Conservation (phyloP, 2,888 invertebrate genomes). For the Abrostola triplasia region DNA sequence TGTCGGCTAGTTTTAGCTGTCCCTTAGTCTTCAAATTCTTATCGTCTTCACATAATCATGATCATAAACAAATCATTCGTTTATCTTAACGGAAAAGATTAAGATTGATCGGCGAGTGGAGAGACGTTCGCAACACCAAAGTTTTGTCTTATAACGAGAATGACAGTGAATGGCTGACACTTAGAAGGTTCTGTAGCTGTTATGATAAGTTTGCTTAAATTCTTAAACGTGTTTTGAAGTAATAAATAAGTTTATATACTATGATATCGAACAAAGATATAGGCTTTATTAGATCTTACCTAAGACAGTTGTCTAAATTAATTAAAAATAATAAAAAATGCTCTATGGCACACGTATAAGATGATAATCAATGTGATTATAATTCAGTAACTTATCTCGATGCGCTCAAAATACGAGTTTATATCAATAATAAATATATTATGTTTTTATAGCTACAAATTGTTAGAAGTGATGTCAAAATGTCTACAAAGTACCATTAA, state of each 20-base stretch:
- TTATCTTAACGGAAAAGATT: conserved; percentile 48
- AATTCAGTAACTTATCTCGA: too few relatives aligned
- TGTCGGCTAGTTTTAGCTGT: neutral
- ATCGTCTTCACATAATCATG: conserved; percentile 36
- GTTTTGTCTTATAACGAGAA: conserved; percentile 21
- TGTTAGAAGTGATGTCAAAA: conserved; percentile 35
- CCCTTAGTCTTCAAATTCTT: conserved; percentile 17
- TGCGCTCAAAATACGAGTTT: too few relatives aligned
- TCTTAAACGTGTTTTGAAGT: too few relatives aligned
- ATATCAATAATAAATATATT: neutral
- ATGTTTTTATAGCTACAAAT: conserved; percentile 22
- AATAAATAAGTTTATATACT: too few relatives aligned
- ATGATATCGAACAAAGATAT: too few relatives aligned
- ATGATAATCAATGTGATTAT: too few relatives aligned
- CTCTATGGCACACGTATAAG: too few relatives aligned
- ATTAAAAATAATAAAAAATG: too few relatives aligned
- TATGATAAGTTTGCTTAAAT: too few relatives aligned
- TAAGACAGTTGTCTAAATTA: too few relatives aligned
- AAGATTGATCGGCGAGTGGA: conserved; percentile 42
- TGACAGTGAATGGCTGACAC: conserved; percentile 6
- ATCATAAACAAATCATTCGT: conserved; percentile 50
- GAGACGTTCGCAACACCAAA: conserved; percentile 16
- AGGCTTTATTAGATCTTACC: too few relatives aligned
- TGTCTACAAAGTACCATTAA: conserved; percentile 10
- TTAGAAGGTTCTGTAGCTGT: conserved; percentile 22